phyloP scores from a whole-genome alignment of 2,113 vertebrate species.

The Otis tarda region DNA sequence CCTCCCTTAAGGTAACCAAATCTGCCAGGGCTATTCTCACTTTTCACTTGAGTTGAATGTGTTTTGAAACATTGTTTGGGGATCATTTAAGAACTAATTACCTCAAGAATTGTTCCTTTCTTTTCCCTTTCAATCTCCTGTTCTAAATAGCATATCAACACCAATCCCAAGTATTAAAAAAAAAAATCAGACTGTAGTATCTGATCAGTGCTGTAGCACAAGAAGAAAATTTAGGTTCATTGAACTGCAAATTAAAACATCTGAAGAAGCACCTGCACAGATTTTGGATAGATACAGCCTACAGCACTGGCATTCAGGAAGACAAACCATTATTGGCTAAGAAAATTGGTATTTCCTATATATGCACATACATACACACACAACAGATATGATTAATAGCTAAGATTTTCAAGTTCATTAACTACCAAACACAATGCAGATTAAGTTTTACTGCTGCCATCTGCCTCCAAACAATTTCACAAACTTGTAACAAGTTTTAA shows the following conservation, averaged over 20 bases:
- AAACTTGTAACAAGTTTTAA: background rate
- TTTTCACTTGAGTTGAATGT: background rate
- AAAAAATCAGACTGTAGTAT: background rate
- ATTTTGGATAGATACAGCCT: background rate
- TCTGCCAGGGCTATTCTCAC: background rate
- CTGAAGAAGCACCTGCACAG: background rate
- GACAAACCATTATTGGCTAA: background rate
- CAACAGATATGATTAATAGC: background rate
- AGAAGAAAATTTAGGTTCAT: background rate
- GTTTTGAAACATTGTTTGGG: background rate
- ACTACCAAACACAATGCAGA: background rate
- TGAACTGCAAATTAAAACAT: background rate
- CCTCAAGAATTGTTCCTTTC: background rate
- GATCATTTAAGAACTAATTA: background rate
- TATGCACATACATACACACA: background rate
- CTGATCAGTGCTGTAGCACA: background rate
- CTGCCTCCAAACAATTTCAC: background rate
- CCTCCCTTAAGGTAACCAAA: fast-evolving
- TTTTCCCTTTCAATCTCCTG: background rate
- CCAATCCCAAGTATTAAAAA: background rate
- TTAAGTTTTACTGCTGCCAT: background rate
- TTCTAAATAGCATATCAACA: background rate
- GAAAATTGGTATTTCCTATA: background rate
- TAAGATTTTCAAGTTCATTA: background rate
- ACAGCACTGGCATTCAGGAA: background rate